Evolutionary conservation across 2,113 vertebrate species (phyloP).

Genomic region (Clupea harengus): DNA sequence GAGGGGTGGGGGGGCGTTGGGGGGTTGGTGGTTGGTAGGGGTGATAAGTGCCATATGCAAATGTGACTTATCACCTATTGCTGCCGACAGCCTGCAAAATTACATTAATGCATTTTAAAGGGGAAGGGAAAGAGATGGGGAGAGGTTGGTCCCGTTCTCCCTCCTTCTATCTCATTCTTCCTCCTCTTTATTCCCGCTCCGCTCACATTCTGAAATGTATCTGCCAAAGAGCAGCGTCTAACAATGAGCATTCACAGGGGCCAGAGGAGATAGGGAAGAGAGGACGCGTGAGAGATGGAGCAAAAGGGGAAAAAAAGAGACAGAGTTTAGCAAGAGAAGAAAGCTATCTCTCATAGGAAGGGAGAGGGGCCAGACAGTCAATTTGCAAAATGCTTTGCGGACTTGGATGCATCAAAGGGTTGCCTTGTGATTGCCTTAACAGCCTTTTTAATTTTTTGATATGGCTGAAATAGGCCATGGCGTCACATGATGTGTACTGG

Average conservation of each 20-base stretch:
- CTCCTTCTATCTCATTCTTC: constrained; percentile 42
- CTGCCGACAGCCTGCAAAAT: constrained; percentile 54
- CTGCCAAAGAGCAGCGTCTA: constrained; percentile 63
- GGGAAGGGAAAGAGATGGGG: constrained; percentile 26
- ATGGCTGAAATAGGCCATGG: background rate
- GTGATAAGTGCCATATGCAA: constrained; percentile 56
- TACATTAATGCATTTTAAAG: constrained; percentile 65
- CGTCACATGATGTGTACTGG: background rate
- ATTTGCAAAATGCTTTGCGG: background rate
- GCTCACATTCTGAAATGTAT: constrained; percentile 64
- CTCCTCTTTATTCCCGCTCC: constrained; percentile 47
- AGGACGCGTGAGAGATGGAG: background rate
- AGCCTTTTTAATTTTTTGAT: background rate
- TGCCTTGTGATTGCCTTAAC: background rate
- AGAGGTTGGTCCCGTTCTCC: constrained; percentile 48
- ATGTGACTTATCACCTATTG: constrained; percentile 67
- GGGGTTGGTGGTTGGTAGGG: background rate
- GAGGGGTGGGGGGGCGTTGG: background rate
- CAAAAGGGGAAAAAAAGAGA: constrained; percentile 36
- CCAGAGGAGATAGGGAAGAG: constrained; percentile 21
- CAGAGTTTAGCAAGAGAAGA: constrained; percentile 27
- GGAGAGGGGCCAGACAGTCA: constrained; percentile 44
- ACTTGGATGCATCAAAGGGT: background rate
- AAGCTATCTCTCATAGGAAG: constrained; percentile 23
- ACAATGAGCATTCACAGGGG: constrained; percentile 61